phyloP scores from a whole-genome alignment of 2,113 vertebrate species.

The Apodemus sylvaticus region DNA sequence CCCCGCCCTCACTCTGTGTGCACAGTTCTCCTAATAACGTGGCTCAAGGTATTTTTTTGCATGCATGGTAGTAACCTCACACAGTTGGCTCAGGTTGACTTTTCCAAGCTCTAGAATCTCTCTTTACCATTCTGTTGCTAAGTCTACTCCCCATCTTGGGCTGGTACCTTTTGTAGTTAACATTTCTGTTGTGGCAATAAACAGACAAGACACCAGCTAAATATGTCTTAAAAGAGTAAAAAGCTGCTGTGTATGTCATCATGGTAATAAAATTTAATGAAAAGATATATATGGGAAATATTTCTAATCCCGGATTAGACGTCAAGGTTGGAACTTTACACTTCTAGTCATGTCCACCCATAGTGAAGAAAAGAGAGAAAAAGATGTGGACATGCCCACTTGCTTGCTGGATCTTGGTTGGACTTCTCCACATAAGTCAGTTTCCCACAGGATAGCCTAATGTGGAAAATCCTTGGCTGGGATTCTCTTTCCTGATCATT shows the following conservation, averaged over 20 bases:
- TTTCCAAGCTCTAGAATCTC: constrained; percentile 21
- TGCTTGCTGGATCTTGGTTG: neutral
- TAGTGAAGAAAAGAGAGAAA: neutral
- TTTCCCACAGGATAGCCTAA: neutral
- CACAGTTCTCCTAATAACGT: neutral
- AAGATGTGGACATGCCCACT: neutral
- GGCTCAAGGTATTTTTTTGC: neutral
- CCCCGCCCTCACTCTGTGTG: neutral
- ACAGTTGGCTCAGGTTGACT: neutral
- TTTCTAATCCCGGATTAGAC: neutral
- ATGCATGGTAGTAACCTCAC: neutral
- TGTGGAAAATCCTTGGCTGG: neutral
- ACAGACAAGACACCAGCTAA: neutral
- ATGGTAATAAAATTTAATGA: neutral
- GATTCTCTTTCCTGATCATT: neutral
- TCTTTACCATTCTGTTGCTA: neutral
- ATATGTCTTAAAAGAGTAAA: neutral
- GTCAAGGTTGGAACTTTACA: neutral
- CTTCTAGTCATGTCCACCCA: neutral
- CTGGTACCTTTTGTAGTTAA: neutral
- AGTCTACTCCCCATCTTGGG: neutral
- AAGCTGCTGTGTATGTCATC: neutral
- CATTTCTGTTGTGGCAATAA: neutral
- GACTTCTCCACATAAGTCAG: neutral
- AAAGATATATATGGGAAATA: neutral